These are phyloP conservation scores for Apamea sordens DNA, from an alignment of 2,888 invertebrate species.

Conservation along the genomic window DNA sequence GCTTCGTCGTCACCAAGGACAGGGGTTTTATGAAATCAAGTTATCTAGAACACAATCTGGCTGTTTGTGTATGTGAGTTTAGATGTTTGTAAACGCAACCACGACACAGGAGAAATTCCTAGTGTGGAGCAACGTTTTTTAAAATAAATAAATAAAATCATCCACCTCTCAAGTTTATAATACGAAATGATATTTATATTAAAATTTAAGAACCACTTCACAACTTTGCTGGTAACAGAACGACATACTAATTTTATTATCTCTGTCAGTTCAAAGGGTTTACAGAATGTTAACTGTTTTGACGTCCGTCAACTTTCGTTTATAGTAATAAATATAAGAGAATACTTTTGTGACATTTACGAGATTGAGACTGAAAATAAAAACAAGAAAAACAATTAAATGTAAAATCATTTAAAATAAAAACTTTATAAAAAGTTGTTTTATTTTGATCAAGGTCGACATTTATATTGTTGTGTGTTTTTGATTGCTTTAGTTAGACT, in stretches of 20 bases:
- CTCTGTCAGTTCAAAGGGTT: not conserved
- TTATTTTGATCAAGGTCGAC: not conserved
- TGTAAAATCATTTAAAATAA: not conserved
- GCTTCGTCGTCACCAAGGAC: constrained; percentile 26
- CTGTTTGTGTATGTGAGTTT: too few species aligned
- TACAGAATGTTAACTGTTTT: not conserved
- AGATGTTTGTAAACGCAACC: too few species aligned
- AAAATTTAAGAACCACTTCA: not conserved
- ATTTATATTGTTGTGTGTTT: not conserved
- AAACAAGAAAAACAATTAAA: not conserved
- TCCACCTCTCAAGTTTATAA: constrained; percentile 16
- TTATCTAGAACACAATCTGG: constrained; percentile 31
- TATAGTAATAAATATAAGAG: not conserved
- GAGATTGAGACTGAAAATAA: not conserved
- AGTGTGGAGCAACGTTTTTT: too few species aligned
- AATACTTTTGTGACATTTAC: not conserved
- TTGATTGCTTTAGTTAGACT: not conserved
- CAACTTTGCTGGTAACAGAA: not conserved
- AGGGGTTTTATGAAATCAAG: constrained; percentile 8
- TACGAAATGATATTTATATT: constrained; percentile 38
- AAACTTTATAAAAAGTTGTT: not conserved
- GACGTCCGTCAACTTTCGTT: not conserved
- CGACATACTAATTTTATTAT: not conserved
- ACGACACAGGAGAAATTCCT: too few species aligned
- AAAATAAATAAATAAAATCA: too few species aligned